Conservation (phyloP, 2,113 vertebrate genomes). For the Archocentrus centrarchus region DNA sequence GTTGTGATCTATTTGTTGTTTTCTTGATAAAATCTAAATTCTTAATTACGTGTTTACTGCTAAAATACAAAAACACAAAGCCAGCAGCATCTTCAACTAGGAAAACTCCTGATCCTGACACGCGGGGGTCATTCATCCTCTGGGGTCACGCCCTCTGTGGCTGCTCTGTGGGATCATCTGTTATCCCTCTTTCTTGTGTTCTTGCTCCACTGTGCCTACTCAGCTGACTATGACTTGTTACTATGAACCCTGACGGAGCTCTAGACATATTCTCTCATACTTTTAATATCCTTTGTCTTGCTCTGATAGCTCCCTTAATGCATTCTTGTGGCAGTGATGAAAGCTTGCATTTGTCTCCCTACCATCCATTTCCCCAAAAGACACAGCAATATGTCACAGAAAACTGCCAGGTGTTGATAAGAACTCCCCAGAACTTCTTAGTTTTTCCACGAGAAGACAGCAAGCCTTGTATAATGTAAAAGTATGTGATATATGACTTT, state of each 20-base stretch:
- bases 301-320: conserved; percentile 72
- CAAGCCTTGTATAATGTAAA: conserved; percentile 25
- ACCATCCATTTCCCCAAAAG: conserved; percentile 59
- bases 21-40: conserved; percentile 1
- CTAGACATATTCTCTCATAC: conserved; percentile 57
- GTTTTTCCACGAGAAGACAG: conserved; percentile 3
- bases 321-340: conserved; percentile 61
- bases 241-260: conserved; percentile 46
- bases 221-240: conserved; percentile 49
- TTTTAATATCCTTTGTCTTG: conserved; percentile 78
- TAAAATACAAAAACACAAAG: neutral
- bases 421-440: conserved; percentile 48
- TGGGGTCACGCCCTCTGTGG: conserved; percentile 20
- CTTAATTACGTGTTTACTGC: neutral
- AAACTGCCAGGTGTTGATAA: conserved; percentile 57
- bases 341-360: conserved; percentile 58
- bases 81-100: neutral
- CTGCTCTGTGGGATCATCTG: conserved; percentile 38
- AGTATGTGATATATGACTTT: conserved; percentile 23
- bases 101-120: conserved; percentile 4
- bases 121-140: conserved; percentile 29
- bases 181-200: conserved; percentile 30
- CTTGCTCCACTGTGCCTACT: conserved; percentile 38
- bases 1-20: neutral
- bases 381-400: conserved; percentile 56